These are phyloP conservation scores for Daboia siamensis DNA, from an alignment of 2,113 vertebrate genomes.

Conservation along the genomic window DNA sequence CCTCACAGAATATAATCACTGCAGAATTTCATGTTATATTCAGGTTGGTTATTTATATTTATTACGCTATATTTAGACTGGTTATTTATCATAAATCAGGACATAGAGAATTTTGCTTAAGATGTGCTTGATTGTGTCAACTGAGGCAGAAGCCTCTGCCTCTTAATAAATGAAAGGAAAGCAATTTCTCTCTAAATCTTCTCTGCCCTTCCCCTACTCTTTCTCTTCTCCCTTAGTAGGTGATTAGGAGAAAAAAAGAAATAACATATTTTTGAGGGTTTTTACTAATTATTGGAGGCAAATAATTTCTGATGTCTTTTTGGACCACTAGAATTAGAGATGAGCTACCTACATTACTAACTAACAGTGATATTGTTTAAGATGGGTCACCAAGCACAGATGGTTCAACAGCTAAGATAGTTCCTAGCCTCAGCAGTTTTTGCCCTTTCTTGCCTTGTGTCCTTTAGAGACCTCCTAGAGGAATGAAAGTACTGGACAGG, in stretches of 20 bases:
- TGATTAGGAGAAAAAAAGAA: not conserved
- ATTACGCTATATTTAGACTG: not conserved
- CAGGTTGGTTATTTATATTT: not conserved
- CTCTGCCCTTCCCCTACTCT: not conserved
- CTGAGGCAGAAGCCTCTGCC: not conserved
- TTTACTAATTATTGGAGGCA: not conserved
- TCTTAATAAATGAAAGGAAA: not conserved
- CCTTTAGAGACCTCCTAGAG: not conserved
- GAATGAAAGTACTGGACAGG: not conserved
- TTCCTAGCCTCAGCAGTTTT: not conserved
- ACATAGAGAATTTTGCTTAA: not conserved
- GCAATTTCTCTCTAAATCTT: not conserved
- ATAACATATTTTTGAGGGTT: not conserved
- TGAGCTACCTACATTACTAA: not conserved
- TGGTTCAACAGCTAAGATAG: not conserved
- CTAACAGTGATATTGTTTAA: not conserved
- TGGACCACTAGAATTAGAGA: not conserved
- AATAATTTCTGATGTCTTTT: not conserved
- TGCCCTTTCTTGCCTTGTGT: not conserved
- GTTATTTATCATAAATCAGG: not conserved
- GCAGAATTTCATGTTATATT: slow-evolving; percentile 26
- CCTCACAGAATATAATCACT: slow-evolving; percentile 21
- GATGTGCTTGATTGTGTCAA: not conserved
- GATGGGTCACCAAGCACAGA: not conserved
- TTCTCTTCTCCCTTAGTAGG: not conserved